Percentiles rank a stretch among this genome's conserved stretches.
These are phyloP conservation scores for Esox niger DNA, from an alignment of 2,113 vertebrate genomes.

Conservation along the genomic window DNA sequence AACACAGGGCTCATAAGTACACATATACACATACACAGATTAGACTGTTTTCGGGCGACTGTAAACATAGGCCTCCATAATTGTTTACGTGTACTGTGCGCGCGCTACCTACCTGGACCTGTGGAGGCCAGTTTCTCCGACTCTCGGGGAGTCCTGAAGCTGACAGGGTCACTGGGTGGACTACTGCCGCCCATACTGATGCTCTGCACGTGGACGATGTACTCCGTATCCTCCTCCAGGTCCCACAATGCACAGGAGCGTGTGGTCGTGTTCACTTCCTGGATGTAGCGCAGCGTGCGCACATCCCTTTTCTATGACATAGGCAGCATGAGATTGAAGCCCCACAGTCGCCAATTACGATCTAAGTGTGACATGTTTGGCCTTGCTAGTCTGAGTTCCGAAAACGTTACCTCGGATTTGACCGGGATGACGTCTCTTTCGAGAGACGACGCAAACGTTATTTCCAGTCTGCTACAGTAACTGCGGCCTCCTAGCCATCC, in stretches of 20 bases:
- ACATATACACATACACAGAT: too few relatives aligned
- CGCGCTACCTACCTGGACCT: slow-evolving; percentile 80
- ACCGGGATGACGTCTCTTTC: too few relatives aligned
- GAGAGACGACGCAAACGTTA: too few relatives aligned
- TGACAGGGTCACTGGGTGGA: slow-evolving; percentile 87
- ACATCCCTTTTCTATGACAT: slow-evolving; percentile 88
- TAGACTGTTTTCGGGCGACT: too few relatives aligned
- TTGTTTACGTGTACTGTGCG: neutral
- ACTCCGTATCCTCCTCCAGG: slow-evolving; percentile 94
- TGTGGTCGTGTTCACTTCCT: slow-evolving; percentile 96
- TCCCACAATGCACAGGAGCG: slow-evolving; percentile 94
- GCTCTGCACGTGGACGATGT: slow-evolving; percentile 92
- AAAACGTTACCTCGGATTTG: too few relatives aligned
- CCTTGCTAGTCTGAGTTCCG: too few relatives aligned
- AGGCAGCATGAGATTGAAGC: slow-evolving; percentile 4
- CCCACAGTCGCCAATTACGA: too few relatives aligned
- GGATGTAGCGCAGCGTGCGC: slow-evolving; percentile 93
- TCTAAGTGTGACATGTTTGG: too few relatives aligned
- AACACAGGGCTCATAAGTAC: too few relatives aligned
- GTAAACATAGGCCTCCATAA: too few relatives aligned
- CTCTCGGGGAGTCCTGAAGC: slow-evolving; percentile 90
- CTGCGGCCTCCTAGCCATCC: too few relatives aligned
- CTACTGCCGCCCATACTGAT: slow-evolving; percentile 93
- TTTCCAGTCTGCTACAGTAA: too few relatives aligned
- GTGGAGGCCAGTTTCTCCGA: slow-evolving; percentile 92